These are phyloP conservation scores for Anniella stebbinsi DNA, from an alignment of 2,797 vertebrate species.

Conservation along the genomic window DNA sequence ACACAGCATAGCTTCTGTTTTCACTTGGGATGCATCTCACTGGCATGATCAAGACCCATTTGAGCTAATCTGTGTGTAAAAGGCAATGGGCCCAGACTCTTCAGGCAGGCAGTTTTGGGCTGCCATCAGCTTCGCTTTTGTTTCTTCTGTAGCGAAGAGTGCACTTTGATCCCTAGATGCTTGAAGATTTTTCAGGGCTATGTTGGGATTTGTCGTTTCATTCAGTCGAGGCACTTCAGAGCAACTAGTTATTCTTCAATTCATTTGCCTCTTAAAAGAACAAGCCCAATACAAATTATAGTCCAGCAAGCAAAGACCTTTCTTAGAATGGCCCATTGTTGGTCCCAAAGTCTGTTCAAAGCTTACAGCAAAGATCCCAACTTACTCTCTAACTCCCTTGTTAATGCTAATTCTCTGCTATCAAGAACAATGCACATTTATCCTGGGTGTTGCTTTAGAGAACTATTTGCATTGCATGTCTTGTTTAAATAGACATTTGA, in stretches of 20 bases:
- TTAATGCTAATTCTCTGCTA: not conserved
- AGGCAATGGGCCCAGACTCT: not conserved
- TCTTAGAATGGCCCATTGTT: not conserved
- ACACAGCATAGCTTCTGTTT: not conserved
- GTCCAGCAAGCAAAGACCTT: not conserved
- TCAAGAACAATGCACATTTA: not conserved
- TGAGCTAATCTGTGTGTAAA: not conserved
- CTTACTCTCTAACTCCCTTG: not conserved
- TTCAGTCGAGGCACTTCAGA: not conserved
- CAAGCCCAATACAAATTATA: not conserved
- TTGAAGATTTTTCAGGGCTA: not conserved
- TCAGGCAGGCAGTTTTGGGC: not conserved
- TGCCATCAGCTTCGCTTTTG: not conserved
- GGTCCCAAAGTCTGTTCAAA: not conserved
- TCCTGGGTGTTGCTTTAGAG: not conserved
- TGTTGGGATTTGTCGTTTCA: not conserved
- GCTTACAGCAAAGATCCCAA: not conserved
- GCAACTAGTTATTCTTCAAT: not conserved
- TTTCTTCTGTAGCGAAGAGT: not conserved
- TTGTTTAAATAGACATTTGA: not conserved
- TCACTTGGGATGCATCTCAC: not conserved
- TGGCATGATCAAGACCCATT: not conserved
- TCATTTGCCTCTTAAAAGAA: slow-evolving; percentile 4
- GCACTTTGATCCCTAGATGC: not conserved
- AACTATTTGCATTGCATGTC: not conserved